Base-by-base conservation (phyloP, 2,888 invertebrate genomes). In the Tholera decimalis region DNA sequence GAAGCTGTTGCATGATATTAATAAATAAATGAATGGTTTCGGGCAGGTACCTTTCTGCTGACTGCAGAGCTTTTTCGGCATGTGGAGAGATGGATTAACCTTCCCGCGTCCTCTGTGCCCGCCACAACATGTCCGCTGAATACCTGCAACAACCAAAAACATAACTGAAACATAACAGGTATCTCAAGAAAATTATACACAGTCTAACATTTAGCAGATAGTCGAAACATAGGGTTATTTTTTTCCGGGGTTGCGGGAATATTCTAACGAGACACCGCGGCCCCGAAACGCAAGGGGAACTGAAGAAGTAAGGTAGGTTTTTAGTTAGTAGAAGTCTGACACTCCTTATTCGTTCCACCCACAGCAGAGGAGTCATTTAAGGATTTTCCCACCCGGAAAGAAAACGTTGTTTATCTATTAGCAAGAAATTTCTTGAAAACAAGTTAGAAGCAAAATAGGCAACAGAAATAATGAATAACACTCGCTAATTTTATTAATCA, bases 1-100 rank as follows among this genome's bases (percentile, higher is more conserved):
- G n/a, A n/a, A n/a, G n/a, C n/a, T n/a, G 30, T 8, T 30, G 8
- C 30, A 9, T 30, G 9, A 30, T 30, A 7, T 30, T 30, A 1
- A 30, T 13, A 33, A 33, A 3, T 13, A 33, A 13, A 13, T 33
- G 0, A 13, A 13, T 33, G 3, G 3, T 33, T 13, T 33, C n/a
- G n/a, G 15, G 13, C 5, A 13, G 8, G 15, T 44, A 47, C 47
- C 95, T 95, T 95, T 94, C 94, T 93, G 94, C 93, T 92, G 92
- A 88, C 89, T 89, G 93, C 92, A 92, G 91, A 91, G 89, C 89
- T 84, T 89, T 91, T 89, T 92, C 92, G 91, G 89, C 95, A 94
- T 94, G 91, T 90, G 93, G 90, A 91, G 88, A 83, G 88, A 86
- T 85, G 88, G 76, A 83, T 92, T 90, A 93, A 89, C 87, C 88